Evolutionary conservation across 2,113 vertebrate species (phyloP).

Genomic region (Drymodes brunneopygia): DNA sequence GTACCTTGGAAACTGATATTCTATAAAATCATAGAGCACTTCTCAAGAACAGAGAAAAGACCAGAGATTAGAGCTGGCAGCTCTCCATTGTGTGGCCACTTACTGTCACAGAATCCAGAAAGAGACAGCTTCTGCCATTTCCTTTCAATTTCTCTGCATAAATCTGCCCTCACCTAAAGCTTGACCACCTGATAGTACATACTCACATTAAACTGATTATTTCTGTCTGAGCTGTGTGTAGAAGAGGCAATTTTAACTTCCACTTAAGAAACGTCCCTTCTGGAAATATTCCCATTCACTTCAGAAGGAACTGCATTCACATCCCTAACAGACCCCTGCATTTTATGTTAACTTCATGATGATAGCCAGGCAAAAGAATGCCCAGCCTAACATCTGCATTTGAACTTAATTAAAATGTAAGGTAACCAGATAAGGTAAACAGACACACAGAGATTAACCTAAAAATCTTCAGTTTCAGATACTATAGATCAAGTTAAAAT

Average conservation of each 20-base stretch:
- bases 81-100: background rate
- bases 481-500: background rate
- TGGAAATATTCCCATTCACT: constrained; percentile 35
- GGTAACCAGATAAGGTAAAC: background rate
- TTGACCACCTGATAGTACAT: constrained; percentile 37
- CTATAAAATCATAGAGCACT: background rate
- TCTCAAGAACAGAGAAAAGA: constrained; percentile 1
- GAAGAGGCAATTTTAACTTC: constrained; percentile 43
- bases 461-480: background rate
- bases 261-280: constrained; percentile 42
- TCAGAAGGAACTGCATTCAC: constrained; percentile 25
- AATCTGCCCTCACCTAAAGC: constrained; percentile 70
- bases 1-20: constrained; percentile 12
- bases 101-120: constrained; percentile 44
- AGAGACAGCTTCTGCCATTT: constrained; percentile 22
- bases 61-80: background rate
- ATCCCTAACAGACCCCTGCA: background rate
- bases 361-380: background rate
- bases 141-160: constrained; percentile 67
- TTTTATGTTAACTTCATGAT: background rate
- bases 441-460: background rate
- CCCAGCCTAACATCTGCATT: background rate
- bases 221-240: constrained; percentile 53
- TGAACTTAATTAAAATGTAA: background rate
- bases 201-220: constrained; percentile 69